Conservation (phyloP, 2,113 vertebrate species). For the Ceyx cyanopectus region DNA sequence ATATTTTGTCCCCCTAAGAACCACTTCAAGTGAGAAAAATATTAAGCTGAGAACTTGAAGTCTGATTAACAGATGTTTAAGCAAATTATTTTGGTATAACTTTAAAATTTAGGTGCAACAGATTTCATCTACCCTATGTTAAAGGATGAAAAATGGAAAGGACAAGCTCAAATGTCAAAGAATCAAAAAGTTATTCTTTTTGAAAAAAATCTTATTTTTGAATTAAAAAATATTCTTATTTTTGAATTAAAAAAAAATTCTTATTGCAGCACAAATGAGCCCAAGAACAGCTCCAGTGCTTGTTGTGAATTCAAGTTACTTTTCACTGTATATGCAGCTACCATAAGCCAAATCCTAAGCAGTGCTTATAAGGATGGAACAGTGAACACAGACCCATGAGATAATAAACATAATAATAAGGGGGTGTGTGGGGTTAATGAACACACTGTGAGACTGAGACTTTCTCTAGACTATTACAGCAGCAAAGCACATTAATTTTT, state of each 20-base stretch:
- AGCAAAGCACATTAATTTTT: not conserved
- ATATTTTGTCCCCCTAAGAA: not conserved
- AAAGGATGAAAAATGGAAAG: not conserved
- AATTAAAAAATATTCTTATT: no score
- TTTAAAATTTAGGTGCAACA: not conserved
- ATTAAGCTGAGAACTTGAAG: not conserved
- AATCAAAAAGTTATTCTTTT: no score
- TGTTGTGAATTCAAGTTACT: accelerated
- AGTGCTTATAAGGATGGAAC: not conserved
- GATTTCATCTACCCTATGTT: not conserved
- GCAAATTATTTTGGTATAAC: not conserved
- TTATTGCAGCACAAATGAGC: not conserved
- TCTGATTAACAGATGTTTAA: not conserved
- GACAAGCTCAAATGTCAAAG: not conserved
- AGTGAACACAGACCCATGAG: not conserved
- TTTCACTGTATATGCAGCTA: not conserved
- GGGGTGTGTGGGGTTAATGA: no score
- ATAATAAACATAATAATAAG: not conserved
- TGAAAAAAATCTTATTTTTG: no score
- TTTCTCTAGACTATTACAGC: not conserved
- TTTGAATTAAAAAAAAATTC: not conserved
- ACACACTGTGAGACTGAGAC: not conserved
- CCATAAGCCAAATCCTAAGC: not conserved
- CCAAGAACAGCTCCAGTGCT: not conserved
- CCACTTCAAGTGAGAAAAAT: not conserved